These are phyloP conservation scores for Uloborus diversus DNA, from an alignment of 1,140 invertebrate species.

Conservation along the genomic window DNA sequence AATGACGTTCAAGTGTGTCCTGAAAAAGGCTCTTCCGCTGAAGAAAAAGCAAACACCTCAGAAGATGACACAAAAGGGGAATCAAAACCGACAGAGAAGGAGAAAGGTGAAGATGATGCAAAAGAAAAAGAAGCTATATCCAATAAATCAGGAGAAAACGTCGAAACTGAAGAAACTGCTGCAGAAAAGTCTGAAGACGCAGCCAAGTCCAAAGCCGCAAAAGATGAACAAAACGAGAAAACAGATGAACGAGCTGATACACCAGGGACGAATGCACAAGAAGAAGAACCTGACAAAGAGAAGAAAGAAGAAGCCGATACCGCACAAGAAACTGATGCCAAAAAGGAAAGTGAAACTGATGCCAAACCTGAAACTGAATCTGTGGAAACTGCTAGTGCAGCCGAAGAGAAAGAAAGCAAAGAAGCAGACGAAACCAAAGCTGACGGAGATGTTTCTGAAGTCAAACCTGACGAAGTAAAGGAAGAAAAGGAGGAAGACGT, in stretches of 20 bases:
- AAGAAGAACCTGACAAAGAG: background rate
- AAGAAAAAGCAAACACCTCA: background rate
- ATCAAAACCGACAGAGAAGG: background rate
- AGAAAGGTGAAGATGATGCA: background rate
- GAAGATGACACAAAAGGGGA: background rate
- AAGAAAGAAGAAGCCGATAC: background rate
- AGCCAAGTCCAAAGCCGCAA: background rate
- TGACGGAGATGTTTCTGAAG: too few species aligned
- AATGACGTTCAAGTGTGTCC: too few species aligned
- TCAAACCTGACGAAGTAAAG: too few species aligned
- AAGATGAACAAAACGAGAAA: background rate
- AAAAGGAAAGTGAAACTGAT: background rate
- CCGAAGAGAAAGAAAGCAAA: background rate
- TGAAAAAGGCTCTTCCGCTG: too few species aligned
- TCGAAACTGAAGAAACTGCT: background rate
- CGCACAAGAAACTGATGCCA: background rate
- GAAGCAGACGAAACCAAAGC: too few species aligned
- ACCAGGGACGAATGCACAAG: background rate
- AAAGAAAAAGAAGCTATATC: background rate
- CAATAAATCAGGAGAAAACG: too few species aligned
- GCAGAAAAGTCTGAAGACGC: background rate
- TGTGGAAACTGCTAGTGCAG: background rate
- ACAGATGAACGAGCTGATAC: background rate
- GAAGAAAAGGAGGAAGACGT: background rate
- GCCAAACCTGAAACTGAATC: background rate